Evolutionary conservation across 2,797 vertebrate species (phyloP).

Genomic region (Phalloptychus januarius): DNA sequence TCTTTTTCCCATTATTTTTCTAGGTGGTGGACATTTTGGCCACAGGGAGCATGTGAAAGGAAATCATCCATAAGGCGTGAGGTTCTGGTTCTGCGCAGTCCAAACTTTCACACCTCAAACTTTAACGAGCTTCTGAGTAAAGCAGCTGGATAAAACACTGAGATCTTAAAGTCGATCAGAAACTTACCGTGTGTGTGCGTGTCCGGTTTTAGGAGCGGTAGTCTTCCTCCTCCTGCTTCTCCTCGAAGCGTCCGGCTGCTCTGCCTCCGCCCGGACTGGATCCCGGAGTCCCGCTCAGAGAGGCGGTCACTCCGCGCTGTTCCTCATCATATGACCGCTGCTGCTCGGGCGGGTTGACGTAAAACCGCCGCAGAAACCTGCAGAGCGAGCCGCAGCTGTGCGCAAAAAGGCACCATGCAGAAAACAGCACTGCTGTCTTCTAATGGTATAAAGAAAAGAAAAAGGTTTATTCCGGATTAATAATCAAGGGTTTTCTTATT

Average conservation of each 20-base stretch:
- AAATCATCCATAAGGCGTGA: not conserved
- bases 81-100: not conserved
- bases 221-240: not conserved
- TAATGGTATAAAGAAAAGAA: not conserved
- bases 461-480: not conserved
- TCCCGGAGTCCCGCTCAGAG: slow-evolving; percentile 13
- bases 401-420: not conserved
- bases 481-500: not conserved
- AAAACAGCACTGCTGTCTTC: not conserved
- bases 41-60: not conserved
- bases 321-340: slow-evolving; percentile 7
- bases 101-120: not conserved
- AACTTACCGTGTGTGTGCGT: slow-evolving; percentile 15
- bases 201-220: not conserved
- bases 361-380: not conserved
- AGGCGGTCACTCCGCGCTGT: slow-evolving; percentile 26
- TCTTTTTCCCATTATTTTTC: not conserved
- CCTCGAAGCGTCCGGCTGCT: slow-evolving; percentile 15
- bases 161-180: not conserved
- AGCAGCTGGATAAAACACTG: not conserved
- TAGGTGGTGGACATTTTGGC: not conserved
- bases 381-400: not conserved
- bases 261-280: slow-evolving; percentile 27
- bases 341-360: not conserved
- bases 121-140: not conserved